Evolutionary conservation across 2,888 invertebrate genomes (phyloP).

Genomic region (Phasia obesa): DNA sequence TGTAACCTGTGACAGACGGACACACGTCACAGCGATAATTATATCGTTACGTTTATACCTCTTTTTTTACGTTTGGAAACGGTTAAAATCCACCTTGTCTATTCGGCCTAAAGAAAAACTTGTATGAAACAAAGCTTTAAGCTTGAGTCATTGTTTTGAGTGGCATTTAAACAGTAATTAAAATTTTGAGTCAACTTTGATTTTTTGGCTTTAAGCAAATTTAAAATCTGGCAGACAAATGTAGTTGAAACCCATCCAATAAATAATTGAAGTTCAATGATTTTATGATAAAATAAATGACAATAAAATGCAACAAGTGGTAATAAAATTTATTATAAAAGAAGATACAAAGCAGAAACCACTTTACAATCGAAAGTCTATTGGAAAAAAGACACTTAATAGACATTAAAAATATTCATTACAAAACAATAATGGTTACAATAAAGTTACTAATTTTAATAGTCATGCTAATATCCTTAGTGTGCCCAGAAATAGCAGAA

Average conservation of each 20-base stretch:
- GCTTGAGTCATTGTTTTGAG: too few relatives aligned
- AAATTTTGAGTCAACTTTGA: too few relatives aligned
- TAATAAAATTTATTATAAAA: slow-evolving; percentile 62
- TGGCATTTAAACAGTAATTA: too few relatives aligned
- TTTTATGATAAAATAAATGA: slow-evolving; percentile 14
- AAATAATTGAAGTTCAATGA: slow-evolving; percentile 45
- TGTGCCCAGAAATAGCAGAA: slow-evolving; percentile 27
- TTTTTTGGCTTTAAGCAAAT: slow-evolving; percentile 6
- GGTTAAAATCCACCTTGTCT: too few relatives aligned
- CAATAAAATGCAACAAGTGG: slow-evolving; percentile 19
- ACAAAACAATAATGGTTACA: slow-evolving; percentile 35
- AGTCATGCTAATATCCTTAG: slow-evolving; percentile 21
- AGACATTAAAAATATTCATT: neutral
- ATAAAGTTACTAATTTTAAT: slow-evolving; percentile 40
- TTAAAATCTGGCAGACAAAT: slow-evolving; percentile 36
- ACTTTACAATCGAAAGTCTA: slow-evolving; percentile 16
- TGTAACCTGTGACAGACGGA: too few relatives aligned
- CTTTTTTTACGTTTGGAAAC: too few relatives aligned
- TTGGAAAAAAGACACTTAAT: neutral
- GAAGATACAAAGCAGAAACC: slow-evolving; percentile 5
- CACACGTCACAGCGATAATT: too few relatives aligned
- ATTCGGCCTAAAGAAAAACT: too few relatives aligned
- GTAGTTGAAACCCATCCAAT: slow-evolving; percentile 47
- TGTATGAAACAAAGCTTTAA: too few relatives aligned
- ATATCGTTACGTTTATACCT: too few relatives aligned